Base-by-base conservation (phyloP, 2,113 vertebrate species). In the Pituophis catenifer region DNA sequence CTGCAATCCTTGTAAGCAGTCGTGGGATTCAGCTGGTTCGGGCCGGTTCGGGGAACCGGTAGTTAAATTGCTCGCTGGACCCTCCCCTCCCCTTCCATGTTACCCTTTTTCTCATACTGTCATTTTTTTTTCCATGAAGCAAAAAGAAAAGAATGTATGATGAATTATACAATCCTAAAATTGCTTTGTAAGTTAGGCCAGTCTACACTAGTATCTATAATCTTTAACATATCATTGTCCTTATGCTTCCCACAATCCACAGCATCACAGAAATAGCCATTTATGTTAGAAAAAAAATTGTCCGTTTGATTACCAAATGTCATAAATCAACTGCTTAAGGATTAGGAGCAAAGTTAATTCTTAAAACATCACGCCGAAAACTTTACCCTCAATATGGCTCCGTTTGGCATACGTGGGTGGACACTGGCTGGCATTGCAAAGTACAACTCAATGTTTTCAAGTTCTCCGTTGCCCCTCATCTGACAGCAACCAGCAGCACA, bases 321-420 rank as follows among this genome's bases (percentile, higher is more conserved):
- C 81, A 48, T 6, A 54, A 5, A 38, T 70, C 87, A 26, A n/a
- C 57, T 52, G 17, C n/a, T 65, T 44, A 53, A 44, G 54, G 48
- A 11, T 55, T 33, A 58, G 58, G 0, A 29, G 57, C 52, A 33
- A 48, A 94, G 57, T 89, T 54, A 89, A 89, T 38, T 65, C 94
- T 86, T 57, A 54, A 0, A 3, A 44, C 5, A 38, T 52, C 19
- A 21, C 1, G 12, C 57, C 33, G 55, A 94, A 65, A 65, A 90
- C 75, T 62, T 92, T 87, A 62, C 93, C 81, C 91, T 81, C 81
- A 87, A 38, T 70, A 90, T 87, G 93, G 86, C 75, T 88, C 26
- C 52, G 81, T 70, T 93, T 90, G 88, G 70, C 89, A 29, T 89
- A 70, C 1, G 81, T 90, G 88, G 91, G 93, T 50, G 93, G 93